These are phyloP conservation scores for Pseudomyrmex sp. DNA, from an alignment of 1,140 invertebrate species.

Conservation along the genomic window DNA sequence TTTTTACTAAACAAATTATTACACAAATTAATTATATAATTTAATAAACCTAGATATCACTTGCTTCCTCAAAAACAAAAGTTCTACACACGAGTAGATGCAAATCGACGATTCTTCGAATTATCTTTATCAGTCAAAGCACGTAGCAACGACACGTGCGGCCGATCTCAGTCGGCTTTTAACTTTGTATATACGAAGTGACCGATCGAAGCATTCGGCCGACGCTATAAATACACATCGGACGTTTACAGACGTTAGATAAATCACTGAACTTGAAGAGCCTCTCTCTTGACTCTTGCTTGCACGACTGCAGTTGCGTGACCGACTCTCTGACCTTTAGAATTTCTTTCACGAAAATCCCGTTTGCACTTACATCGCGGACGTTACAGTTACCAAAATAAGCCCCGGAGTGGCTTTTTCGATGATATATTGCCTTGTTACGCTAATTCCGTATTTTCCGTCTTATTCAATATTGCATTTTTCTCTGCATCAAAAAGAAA, in stretches of 20 bases:
- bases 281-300: slow-evolving; percentile 19
- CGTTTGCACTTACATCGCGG: slow-evolving; percentile 2
- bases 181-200: slow-evolving; percentile 22
- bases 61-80: background rate
- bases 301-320: slow-evolving; percentile 58
- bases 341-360: slow-evolving; percentile 41
- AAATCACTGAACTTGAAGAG: slow-evolving; percentile 54
- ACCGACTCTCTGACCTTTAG: slow-evolving; percentile 52
- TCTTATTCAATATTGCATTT: slow-evolving; percentile 25
- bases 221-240: slow-evolving; percentile 55
- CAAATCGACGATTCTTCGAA: background rate
- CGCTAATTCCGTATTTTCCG: slow-evolving; percentile 17
- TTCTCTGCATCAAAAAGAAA: background rate
- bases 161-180: slow-evolving; percentile 4
- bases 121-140: background rate
- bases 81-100: background rate
- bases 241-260: slow-evolving; percentile 37
- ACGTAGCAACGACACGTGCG: background rate
- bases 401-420: background rate
- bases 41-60: background rate
- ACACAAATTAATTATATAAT: background rate
- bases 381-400: slow-evolving; percentile 44
- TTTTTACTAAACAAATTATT: background rate
- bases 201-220: slow-evolving; percentile 45
- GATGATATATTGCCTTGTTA: slow-evolving; percentile 48